Base-by-base conservation (phyloP, 1,140 invertebrate genomes). In the Procambarus virginalis region DNA sequence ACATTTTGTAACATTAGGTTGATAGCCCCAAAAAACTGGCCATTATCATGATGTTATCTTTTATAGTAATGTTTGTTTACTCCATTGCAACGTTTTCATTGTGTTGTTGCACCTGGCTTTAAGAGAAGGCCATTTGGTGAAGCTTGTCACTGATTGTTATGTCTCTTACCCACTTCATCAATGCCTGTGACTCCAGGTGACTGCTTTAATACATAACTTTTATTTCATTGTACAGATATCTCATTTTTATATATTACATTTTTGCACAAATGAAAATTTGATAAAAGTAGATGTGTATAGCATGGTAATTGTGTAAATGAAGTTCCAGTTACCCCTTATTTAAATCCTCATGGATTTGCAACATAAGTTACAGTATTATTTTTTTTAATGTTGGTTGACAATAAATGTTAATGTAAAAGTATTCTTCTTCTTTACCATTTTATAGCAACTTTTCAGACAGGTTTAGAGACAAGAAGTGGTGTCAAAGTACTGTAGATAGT, bases 311-410 rank as follows among this genome's bases (percentile, higher is more conserved):
- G 20, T 22, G 22, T 73, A 73, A 34, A 73, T 73, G 22, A 34
- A 73, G 22, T 73, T 22, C 6, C 22, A 73, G 4, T 34, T 73
- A 73, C 68, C 6, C 22, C 34, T 73, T 34, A 73, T 73, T 34
- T 73, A 34, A 73, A 20, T 73, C 68, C 68, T 20, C 3, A 34
- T 73, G 68, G 68, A 34, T 73, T 73, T 20, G 8, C 68, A 34
- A 73, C 8, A 8, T 73, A 10, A 64, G 17, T 64, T 64, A 64
- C 60, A 64, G 60, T 64, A 64, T 64, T 64, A 64, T 64, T 64
- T 64, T 64, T 64, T 64, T 64, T 64, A 64, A 64, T 64, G 60
- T 64, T 64, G 60, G 60, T 64, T 64, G 60, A 64, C 60, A 64
- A 64, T 64, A 64, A 64, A 64, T 64, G 60, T 64, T 64, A 64